Percentiles rank a stretch among this genome's conserved stretches.
Conservation (phyloP, 1,140 invertebrate genomes). For the Liolophura sinensis region DNA sequence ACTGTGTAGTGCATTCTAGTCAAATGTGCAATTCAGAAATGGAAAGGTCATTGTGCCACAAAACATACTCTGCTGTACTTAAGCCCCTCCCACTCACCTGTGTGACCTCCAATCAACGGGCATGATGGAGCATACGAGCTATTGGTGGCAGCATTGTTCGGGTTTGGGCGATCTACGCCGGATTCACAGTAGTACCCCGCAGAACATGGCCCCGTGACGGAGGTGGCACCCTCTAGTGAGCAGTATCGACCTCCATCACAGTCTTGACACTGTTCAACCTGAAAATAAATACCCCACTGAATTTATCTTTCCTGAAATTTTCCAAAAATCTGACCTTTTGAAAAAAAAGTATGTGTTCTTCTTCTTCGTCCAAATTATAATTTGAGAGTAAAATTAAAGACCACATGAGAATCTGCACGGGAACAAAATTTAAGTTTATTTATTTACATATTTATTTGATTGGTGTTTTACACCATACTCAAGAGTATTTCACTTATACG, state of each 20-base stretch:
- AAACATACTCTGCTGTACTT: background rate
- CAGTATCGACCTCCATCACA: constrained; percentile 51
- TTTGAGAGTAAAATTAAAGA: no score
- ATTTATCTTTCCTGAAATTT: background rate
- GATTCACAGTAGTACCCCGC: constrained; percentile 51
- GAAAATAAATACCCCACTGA: background rate
- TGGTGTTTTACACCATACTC: no score
- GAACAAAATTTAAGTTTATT: no score
- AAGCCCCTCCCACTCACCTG: constrained; percentile 28
- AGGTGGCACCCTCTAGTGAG: constrained; percentile 37
- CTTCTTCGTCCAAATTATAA: no score
- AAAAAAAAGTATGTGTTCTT: no score
- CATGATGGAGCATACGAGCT: constrained; percentile 41
- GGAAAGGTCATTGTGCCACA: no score
- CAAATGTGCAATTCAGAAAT: no score
- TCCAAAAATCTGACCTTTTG: no score
- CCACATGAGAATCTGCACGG: no score
- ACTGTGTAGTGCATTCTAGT: no score
- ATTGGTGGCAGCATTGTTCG: constrained; percentile 43
- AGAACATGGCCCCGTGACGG: constrained; percentile 39
- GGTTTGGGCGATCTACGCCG: constrained; percentile 47
- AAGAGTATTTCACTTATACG: no score
- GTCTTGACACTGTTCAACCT: constrained; percentile 46
- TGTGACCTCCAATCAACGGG: constrained; percentile 52
- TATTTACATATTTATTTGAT: no score